A percentile compares a stretch with the other conserved stretches of the same genome.
Evolutionary conservation across 2,888 invertebrate genomes (phyloP).

Genomic region (Zhuqinia jingwanae): DNA sequence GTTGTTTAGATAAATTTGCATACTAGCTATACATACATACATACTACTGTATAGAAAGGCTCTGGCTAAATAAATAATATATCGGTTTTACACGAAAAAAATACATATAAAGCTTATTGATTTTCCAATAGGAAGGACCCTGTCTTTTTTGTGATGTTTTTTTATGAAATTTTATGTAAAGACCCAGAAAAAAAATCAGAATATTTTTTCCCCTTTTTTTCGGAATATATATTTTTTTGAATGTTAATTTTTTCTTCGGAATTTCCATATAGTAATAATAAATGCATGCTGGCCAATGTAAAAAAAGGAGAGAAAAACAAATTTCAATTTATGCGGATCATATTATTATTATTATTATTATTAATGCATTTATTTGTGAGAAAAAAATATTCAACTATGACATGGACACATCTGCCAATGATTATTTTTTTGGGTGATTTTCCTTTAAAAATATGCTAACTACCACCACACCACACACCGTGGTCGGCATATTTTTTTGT

Average conservation of each 20-base stretch:
- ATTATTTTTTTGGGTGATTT: slow-evolving; percentile 29
- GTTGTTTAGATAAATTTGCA: too few relatives aligned
- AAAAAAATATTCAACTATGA: not conserved
- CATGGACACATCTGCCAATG: slow-evolving; percentile 57
- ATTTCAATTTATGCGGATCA: slow-evolving; percentile 26
- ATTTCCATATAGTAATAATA: too few relatives aligned
- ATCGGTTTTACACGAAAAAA: too few relatives aligned
- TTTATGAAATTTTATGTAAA: slow-evolving; percentile 1
- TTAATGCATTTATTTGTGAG: slow-evolving; percentile 9
- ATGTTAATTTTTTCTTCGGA: slow-evolving; percentile 16
- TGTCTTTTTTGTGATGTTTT: not conserved
- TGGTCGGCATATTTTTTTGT: too few relatives aligned
- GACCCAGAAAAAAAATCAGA: not conserved
- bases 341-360: not conserved
- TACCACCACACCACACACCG: too few relatives aligned
- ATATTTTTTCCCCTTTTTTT: not conserved
- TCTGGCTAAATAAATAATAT: too few relatives aligned
- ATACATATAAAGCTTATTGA: too few relatives aligned
- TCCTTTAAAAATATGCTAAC: slow-evolving; percentile 59
- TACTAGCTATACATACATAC: too few relatives aligned
- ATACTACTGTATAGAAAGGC: too few relatives aligned
- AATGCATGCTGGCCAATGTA: not conserved
- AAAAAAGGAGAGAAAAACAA: not conserved
- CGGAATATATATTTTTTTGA: slow-evolving; percentile 17
- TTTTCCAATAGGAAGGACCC: not conserved